Conservation (phyloP, 1,140 invertebrate genomes). For the Drosophila lini region DNA sequence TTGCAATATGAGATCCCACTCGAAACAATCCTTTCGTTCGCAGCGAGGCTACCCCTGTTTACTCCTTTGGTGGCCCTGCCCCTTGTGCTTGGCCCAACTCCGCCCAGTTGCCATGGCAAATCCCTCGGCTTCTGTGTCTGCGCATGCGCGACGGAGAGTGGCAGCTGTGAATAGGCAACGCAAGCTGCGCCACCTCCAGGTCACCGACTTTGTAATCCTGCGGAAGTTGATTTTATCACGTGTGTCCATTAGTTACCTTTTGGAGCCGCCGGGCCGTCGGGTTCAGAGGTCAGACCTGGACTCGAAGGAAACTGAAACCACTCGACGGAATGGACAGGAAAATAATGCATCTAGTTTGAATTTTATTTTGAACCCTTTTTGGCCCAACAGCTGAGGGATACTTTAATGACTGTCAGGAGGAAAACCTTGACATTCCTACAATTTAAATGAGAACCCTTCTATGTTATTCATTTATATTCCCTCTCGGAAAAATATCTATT, state of each 20-base stretch:
- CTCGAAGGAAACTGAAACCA: conserved; percentile 23
- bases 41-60: conserved; percentile 6
- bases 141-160: conserved; percentile 72
- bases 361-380: conserved; percentile 1
- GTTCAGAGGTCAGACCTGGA: conserved; percentile 47
- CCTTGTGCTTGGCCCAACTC: conserved; percentile 30
- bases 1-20: conserved; percentile 48
- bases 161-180: conserved; percentile 50
- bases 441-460: background rate
- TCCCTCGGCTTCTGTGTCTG: conserved; percentile 58
- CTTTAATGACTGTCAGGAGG: background rate
- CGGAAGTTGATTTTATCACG: conserved; percentile 79
- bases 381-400: background rate
- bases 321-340: conserved; percentile 1
- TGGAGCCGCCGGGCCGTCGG: background rate
- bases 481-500: no score
- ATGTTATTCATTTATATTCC: no score
- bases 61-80: background rate
- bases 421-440: background rate
- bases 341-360: conserved; percentile 3
- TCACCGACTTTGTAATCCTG: conserved; percentile 72
- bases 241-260: conserved; percentile 69
- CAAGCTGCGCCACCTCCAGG: conserved; percentile 36
- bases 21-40: conserved; percentile 54
- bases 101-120: conserved; percentile 63